phyloP scores from a whole-genome alignment of 2,113 vertebrate species.

The Bothrops jararaca region DNA sequence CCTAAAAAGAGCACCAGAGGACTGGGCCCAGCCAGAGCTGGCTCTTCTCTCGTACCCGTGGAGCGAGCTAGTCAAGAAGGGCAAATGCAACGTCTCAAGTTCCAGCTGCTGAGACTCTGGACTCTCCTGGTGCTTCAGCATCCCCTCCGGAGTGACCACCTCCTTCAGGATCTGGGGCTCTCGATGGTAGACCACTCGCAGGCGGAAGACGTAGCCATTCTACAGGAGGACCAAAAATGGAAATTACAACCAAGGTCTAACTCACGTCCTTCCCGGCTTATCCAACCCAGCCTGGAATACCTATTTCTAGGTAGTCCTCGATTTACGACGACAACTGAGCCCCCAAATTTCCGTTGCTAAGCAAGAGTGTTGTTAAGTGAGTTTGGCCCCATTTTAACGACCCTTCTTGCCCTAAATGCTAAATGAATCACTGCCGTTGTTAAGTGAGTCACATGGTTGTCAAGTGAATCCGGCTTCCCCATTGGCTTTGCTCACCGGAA shows the following conservation, averaged over 20 bases:
- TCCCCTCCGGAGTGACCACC: constrained; percentile 76
- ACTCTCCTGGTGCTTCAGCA: constrained; percentile 83
- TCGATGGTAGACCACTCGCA: constrained; percentile 89
- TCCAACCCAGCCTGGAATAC: neutral
- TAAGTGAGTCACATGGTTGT: no score
- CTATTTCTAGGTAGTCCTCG: no score
- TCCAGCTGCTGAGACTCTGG: constrained; percentile 82
- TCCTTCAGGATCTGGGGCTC: constrained; percentile 90
- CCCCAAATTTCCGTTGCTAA: no score
- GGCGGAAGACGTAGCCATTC: constrained; percentile 88
- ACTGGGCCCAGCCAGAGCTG: rapidly evolving
- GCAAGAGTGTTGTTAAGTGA: no score
- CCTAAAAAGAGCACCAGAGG: no score
- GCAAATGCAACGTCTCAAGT: constrained; percentile 78
- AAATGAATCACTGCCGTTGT: no score
- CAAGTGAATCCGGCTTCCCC: no score
- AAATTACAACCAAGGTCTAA: neutral
- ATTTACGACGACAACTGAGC: no score
- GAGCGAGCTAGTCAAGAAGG: constrained; percentile 86
- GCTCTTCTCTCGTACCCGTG: constrained; percentile 76
- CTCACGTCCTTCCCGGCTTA: neutral
- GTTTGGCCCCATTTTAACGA: no score
- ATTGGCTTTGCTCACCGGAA: no score
- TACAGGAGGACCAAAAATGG: constrained; percentile 45
- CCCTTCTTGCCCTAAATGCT: no score